Conservation (phyloP, 2,797 vertebrate genomes). For the Toxotes lorentzi region DNA sequence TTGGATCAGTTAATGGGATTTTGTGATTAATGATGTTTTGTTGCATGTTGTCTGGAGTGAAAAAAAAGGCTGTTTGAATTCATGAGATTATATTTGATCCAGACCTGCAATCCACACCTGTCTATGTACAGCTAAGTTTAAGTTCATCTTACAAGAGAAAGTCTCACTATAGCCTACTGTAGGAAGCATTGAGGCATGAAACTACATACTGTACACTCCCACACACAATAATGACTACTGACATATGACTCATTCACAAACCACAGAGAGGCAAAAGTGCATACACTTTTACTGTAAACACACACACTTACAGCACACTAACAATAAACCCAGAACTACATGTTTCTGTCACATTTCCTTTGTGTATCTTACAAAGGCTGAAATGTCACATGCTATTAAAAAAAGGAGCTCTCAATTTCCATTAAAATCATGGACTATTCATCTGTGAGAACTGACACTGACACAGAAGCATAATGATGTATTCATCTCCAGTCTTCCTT, state of each 20-base stretch:
- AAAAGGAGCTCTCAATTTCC: constrained; percentile 5
- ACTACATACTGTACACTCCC: neutral
- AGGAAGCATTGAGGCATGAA: constrained; percentile 4
- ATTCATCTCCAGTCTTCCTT: constrained; percentile 30
- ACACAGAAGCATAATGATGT: constrained; percentile 21
- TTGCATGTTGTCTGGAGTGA: constrained; percentile 2
- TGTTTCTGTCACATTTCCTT: constrained; percentile 2
- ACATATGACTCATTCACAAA: constrained; percentile 30
- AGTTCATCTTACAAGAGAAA: neutral
- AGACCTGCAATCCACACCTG: constrained; percentile 6
- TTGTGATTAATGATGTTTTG: constrained; percentile 21
- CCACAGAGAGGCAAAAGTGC: constrained; percentile 1
- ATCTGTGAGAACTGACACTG: neutral
- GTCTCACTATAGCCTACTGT: neutral
- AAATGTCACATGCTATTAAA: constrained; percentile 26
- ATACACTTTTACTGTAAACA: neutral
- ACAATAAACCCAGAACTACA: constrained; percentile 1
- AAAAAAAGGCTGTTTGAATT: neutral
- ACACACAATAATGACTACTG: neutral
- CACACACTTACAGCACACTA: neutral
- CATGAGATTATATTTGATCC: constrained; percentile 9
- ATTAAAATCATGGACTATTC: constrained; percentile 20
- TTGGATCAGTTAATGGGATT: constrained; percentile 16
- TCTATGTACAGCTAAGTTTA: neutral
- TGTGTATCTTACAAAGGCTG: constrained; percentile 10